Evolutionary conservation across 2,113 vertebrate species (phyloP).

Genomic region (Amia ocellicauda): DNA sequence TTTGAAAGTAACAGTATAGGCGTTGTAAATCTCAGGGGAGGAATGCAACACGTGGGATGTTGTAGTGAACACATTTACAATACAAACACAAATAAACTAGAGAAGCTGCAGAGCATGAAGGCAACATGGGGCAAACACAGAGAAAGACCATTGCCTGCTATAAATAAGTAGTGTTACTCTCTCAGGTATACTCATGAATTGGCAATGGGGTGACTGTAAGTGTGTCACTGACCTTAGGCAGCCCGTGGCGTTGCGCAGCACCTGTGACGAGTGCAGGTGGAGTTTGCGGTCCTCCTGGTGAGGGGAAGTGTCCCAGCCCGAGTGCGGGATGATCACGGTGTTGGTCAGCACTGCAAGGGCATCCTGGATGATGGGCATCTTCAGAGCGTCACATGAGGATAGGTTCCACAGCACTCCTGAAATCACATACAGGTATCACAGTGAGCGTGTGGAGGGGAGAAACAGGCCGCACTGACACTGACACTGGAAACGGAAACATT

Average conservation of each 20-base stretch:
- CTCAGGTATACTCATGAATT: too few species aligned
- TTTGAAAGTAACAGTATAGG: too few species aligned
- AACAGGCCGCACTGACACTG: background rate
- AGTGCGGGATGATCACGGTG: constrained; percentile 95
- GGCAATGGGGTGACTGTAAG: background rate
- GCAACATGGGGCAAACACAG: too few species aligned
- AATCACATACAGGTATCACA: constrained; percentile 81
- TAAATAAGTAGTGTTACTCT: too few species aligned
- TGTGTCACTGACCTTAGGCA: constrained; percentile 87
- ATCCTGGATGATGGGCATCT: constrained; percentile 99
- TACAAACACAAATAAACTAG: too few species aligned
- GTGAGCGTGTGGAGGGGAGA: constrained; percentile 60
- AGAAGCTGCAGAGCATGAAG: too few species aligned
- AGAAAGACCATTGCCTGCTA: too few species aligned
- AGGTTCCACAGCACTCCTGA: background rate
- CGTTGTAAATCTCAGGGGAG: too few species aligned
- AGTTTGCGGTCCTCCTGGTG: constrained; percentile 94
- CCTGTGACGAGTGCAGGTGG: constrained; percentile 95
- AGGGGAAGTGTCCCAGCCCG: constrained; percentile 91
- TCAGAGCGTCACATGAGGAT: constrained; percentile 95
- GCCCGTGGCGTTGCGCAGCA: constrained; percentile 96
- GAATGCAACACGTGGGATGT: too few species aligned
- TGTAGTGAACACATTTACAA: too few species aligned
- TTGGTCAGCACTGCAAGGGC: constrained; percentile 95
- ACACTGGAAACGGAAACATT: too few species aligned